Percentiles rank a stretch among this genome's conserved stretches.
phyloP scores from a whole-genome alignment of 2,113 vertebrate species.

The Barnardius zonarius region DNA sequence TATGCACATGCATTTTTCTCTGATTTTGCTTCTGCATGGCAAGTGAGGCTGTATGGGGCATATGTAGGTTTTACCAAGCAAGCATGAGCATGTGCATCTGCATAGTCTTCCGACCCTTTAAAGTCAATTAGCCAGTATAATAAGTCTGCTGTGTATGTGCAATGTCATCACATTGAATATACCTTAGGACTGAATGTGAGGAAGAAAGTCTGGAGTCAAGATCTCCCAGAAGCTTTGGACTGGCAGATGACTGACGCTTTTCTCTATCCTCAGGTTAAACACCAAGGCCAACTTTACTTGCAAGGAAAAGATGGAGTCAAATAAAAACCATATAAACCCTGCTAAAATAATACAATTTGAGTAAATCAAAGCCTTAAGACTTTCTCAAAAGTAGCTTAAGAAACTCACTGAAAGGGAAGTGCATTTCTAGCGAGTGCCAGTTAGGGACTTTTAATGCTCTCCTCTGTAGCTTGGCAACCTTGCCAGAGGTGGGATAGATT shows the following conservation, averaged over 20 bases:
- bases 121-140: not conserved
- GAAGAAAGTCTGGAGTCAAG: not conserved
- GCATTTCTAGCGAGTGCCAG: not conserved
- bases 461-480: not conserved
- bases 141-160: not conserved
- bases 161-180: not conserved
- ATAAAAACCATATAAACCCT: not conserved
- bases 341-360: not conserved
- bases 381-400: not conserved
- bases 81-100: not conserved
- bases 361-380: not conserved
- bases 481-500: not conserved
- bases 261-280: not conserved
- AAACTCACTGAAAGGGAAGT: not conserved
- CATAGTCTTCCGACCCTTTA: not conserved
- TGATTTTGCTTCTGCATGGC: not conserved
- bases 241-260: not conserved
- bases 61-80: not conserved
- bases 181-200: not conserved
- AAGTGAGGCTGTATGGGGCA: not conserved
- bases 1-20: not conserved
- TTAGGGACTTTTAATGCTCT: not conserved
- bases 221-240: not conserved
- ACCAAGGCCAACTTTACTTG: not conserved
- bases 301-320: constrained; percentile 3